Conservation (phyloP, 2,113 vertebrate species). For the Ophthalmolycus amberensis region DNA sequence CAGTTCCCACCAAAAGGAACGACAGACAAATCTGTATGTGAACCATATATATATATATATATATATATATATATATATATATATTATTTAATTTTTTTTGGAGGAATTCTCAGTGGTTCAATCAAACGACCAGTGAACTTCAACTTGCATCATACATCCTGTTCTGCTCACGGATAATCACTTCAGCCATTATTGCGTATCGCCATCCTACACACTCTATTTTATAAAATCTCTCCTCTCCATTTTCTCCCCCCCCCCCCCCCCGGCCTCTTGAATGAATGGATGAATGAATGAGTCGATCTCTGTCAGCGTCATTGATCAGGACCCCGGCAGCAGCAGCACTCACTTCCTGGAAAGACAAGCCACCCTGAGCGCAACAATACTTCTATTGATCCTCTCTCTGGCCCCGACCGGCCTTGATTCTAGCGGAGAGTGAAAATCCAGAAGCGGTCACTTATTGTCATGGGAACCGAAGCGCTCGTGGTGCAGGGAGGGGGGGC, state of each 20-base stretch:
- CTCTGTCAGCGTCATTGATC: conserved; percentile 78
- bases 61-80: too few relatives aligned
- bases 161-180: not conserved
- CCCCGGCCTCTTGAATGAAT: conserved; percentile 4
- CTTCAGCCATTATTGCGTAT: not conserved
- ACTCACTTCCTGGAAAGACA: conserved; percentile 77
- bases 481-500: not conserved
- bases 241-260: conserved; percentile 27
- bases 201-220: not conserved
- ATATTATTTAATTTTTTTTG: not conserved
- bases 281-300: conserved; percentile 63
- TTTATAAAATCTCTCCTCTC: not conserved
- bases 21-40: not conserved
- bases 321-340: conserved; percentile 60
- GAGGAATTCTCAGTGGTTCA: too few relatives aligned
- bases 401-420: conserved; percentile 58
- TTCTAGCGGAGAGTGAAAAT: conserved; percentile 56
- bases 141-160: not conserved
- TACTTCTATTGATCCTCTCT: conserved; percentile 76
- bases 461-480: conserved; percentile 66
- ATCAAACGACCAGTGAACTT: not conserved
- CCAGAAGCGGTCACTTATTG: conserved; percentile 65
- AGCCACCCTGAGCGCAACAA: conserved; percentile 72
- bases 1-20: not conserved
- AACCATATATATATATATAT: not conserved